A percentile compares a stretch with the other conserved stretches of the same genome.
These are phyloP conservation scores for Nasonia vitripennis DNA, from an alignment of 1,140 invertebrate species.

Conservation along the genomic window DNA sequence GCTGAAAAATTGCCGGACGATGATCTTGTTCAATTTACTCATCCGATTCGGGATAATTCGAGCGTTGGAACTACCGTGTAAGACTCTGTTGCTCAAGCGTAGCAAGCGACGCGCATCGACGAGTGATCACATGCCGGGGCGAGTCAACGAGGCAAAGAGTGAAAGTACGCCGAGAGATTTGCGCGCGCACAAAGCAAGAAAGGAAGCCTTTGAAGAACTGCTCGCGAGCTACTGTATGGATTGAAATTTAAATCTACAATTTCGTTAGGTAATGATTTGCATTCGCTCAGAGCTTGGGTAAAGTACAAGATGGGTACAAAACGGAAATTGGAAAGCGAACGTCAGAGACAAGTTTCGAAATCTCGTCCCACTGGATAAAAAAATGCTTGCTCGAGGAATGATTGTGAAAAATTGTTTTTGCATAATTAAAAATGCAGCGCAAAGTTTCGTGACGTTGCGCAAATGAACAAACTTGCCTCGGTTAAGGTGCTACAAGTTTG, in stretches of 20 bases:
- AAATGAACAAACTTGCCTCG: not conserved
- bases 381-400: no score
- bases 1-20: no score
- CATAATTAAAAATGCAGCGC: not conserved
- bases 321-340: no score
- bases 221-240: not conserved
- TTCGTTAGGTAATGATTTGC: slow-evolving; percentile 4
- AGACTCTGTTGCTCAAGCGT: not conserved
- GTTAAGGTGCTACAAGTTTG: slow-evolving; percentile 40
- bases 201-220: slow-evolving; percentile 44
- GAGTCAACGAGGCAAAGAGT: slow-evolving; percentile 29
- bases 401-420: no score
- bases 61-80: not conserved
- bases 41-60: not conserved
- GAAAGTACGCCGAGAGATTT: slow-evolving; percentile 28
- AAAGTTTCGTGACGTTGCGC: not conserved
- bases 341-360: no score
- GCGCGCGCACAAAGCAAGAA: slow-evolving; percentile 21
- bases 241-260: slow-evolving; percentile 40
- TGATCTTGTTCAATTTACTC: no score
- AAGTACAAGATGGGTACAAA: not conserved
- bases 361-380: no score
- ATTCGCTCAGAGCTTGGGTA: not conserved
- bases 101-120: not conserved
- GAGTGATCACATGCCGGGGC: slow-evolving; percentile 22